Base-by-base conservation (phyloP, 2,113 vertebrate species). In the Halichoerus grypus region DNA sequence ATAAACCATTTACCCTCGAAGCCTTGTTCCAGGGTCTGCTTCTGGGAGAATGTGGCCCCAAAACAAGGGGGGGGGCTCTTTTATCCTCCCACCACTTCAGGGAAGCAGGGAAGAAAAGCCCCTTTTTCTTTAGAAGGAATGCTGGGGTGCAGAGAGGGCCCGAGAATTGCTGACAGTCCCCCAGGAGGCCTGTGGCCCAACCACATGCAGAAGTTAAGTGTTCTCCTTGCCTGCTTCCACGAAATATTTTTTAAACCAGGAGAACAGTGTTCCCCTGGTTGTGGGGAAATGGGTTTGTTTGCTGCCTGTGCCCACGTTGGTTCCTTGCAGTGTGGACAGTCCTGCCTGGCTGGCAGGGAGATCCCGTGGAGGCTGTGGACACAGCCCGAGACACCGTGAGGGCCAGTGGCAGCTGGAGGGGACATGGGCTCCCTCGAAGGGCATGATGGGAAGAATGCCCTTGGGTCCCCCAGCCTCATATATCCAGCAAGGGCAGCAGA, bases 401-500 rank as follows among this genome's bases (percentile, higher is more conserved):
- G 74, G 33, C 7, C 12, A 22, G 0, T 4, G 28, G 15, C 8
- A 15, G 46, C 33, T 42, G 51, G 74, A 26, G 53, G 46, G 59
- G n/a, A 59, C 55, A 65, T 5, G 46, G 79, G 63, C 13, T 93
- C 42, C 36, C 53, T 74, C 19, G 1, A 94, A 96, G 71, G 65
- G 79, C n/a, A 57, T 24, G 77, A 89, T 86, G 55, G 82, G 79
- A 94, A 79, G 39, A 94, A 87, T 18, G n/a, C 18, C 36, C 55
- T 49, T 36, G 42, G 33, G 63, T 53, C 33, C 28, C n/a, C 61
- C 53, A 51, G 19, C 84, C 83, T 96, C 81, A 69, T 39, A 9
- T 76, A 94, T 81, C 90, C 67, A 87, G 77, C 67, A 22, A 42
- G 77, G 95, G 86, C 81, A 94, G 86, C 76, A 86, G 96, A 98